Conservation (phyloP, 1,140 invertebrate species). For the Ceratina australensis region DNA sequence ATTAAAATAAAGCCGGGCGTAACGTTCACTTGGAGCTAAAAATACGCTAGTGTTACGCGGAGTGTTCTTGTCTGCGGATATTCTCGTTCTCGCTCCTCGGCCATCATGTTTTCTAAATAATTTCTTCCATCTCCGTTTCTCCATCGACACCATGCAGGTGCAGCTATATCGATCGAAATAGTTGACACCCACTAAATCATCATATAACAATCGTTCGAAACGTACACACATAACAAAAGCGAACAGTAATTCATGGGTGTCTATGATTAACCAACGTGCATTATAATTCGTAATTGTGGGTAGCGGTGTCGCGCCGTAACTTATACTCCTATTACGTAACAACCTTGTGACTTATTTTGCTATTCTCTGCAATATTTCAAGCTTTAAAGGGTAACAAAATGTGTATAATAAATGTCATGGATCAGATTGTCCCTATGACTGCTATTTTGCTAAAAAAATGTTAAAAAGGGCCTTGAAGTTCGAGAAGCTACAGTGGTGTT, state of each 20-base stretch:
- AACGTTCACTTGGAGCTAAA: conserved; percentile 26
- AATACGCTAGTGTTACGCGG: conserved; percentile 37
- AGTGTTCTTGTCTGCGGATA: conserved; percentile 34
- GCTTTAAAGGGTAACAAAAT: no score
- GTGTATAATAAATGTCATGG: no score
- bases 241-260: conserved; percentile 18
- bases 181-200: background rate
- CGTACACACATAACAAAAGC: background rate
- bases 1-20: conserved; percentile 32
- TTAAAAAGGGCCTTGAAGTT: no score
- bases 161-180: background rate
- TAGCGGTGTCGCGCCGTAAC: no score
- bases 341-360: background rate
- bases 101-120: conserved; percentile 24
- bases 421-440: no score
- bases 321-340: background rate
- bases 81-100: conserved; percentile 10
- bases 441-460: no score
- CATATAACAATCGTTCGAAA: conserved; percentile 8
- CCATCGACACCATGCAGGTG: conserved; percentile 24
- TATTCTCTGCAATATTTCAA: no score
- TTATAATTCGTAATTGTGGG: conserved; percentile 2
- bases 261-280: conserved; percentile 2
- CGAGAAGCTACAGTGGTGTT: no score
- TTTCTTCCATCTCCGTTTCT: conserved; percentile 10